Evolutionary conservation across 2,797 vertebrate species (phyloP).

Genomic region (Malacoctenus gilli): DNA sequence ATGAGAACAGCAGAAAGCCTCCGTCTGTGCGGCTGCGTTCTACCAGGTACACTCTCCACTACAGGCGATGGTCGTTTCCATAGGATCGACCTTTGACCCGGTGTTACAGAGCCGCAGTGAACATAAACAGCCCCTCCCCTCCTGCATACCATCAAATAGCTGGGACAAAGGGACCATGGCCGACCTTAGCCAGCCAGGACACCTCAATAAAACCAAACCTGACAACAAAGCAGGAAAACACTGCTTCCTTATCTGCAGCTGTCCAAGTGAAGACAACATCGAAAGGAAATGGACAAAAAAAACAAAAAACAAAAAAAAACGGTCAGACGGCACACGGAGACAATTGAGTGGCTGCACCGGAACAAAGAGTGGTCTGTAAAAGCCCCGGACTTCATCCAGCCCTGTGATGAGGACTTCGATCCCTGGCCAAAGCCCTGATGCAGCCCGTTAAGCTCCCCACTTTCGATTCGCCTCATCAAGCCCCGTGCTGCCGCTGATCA

Average conservation of each 20-base stretch:
- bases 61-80: constrained; percentile 57
- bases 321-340: constrained; percentile 63
- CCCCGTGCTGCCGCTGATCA: constrained; percentile 62
- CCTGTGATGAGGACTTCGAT: constrained; percentile 66
- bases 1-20: too few relatives aligned
- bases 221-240: background rate
- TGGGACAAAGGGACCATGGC: constrained; percentile 70
- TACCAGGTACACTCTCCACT: too few relatives aligned
- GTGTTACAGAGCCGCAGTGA: constrained; percentile 4
- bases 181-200: constrained; percentile 59
- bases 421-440: constrained; percentile 51
- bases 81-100: constrained; percentile 61
- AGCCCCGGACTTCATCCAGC: too few relatives aligned
- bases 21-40: too few relatives aligned
- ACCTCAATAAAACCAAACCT: constrained; percentile 19
- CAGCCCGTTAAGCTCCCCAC: constrained; percentile 52
- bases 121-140: constrained; percentile 55
- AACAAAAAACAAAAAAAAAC: constrained; percentile 66
- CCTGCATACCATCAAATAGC: constrained; percentile 46
- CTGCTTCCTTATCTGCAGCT: constrained; percentile 59
- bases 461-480: constrained; percentile 60
- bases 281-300: constrained; percentile 24
- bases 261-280: constrained; percentile 15
- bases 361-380: too few relatives aligned
- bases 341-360: too few relatives aligned